These are phyloP conservation scores for Capromys pilorides DNA, from an alignment of 2,797 vertebrate species.

Conservation along the genomic window DNA sequence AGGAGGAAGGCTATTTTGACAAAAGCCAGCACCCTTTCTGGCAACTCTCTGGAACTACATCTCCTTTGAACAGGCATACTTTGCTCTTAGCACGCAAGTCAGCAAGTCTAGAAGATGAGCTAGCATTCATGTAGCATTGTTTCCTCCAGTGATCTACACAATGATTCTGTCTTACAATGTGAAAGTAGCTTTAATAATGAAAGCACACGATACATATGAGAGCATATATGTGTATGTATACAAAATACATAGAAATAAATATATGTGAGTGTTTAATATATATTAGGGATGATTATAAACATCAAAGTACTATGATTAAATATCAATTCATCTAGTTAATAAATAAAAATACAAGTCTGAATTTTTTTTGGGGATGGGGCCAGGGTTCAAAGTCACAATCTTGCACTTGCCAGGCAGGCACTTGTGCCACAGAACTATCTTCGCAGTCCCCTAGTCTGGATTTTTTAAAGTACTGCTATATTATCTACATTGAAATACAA, in stretches of 20 bases:
- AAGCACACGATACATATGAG: not conserved
- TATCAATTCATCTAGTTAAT: constrained; percentile 19
- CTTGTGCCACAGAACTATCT: too few relatives aligned
- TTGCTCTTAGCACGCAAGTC: constrained; percentile 32
- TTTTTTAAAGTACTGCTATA: not conserved
- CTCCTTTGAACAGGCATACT: not conserved
- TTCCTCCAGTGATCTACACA: not conserved
- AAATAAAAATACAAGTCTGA: constrained; percentile 5
- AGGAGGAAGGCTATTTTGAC: constrained; percentile 37
- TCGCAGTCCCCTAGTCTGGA: too few relatives aligned
- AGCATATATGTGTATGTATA: not conserved
- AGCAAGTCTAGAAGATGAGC: constrained; percentile 53
- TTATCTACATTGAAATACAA: not conserved
- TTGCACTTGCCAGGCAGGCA: too few relatives aligned
- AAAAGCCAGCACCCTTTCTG: constrained; percentile 34
- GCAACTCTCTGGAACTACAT: not conserved
- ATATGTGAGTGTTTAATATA: not conserved
- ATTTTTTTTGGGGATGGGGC: not conserved
- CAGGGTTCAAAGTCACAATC: too few relatives aligned
- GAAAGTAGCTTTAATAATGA: constrained; percentile 24
- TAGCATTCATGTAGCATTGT: not conserved
- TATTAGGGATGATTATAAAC: not conserved
- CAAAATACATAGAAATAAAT: constrained; percentile 27
- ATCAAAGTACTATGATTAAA: not conserved
- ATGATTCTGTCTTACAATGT: not conserved